Percentiles rank a stretch among this genome's conserved stretches.
phyloP scores from a whole-genome alignment of 2,797 vertebrate genomes.

The Pygocentrus nattereri region DNA sequence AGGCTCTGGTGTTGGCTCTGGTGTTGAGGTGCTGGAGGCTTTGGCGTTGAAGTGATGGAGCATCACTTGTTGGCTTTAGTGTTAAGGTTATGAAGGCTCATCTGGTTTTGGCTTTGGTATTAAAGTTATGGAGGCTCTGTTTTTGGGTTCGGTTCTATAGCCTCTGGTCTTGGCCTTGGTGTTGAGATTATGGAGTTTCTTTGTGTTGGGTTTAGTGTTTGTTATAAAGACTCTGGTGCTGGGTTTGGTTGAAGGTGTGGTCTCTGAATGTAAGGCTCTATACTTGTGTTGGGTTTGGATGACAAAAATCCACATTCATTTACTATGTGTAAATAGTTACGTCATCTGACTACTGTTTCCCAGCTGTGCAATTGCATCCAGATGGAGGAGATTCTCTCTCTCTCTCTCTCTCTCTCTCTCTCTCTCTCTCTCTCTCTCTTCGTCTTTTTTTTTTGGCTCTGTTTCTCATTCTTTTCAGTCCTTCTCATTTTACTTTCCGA shows the following conservation, averaged over 20 bases:
- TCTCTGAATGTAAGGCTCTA: background rate
- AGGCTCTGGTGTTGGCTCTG: background rate
- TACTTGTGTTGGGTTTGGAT: background rate
- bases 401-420: conserved; percentile 26
- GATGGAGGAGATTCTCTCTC: conserved; percentile 26
- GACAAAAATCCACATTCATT: conserved; percentile 38
- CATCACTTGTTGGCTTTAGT: background rate
- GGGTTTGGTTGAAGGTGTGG: background rate
- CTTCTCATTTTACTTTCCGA: background rate
- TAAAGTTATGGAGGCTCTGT: background rate
- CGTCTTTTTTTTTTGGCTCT: background rate
- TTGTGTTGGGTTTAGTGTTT: background rate
- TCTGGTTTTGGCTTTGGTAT: background rate
- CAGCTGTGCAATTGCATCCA: conserved; percentile 53
- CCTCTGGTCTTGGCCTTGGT: background rate
- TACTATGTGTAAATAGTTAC: conserved; percentile 55
- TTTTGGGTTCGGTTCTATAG: background rate
- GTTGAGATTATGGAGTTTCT: background rate
- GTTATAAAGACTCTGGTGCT: background rate
- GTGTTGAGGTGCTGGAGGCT: background rate
- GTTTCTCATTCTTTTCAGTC: background rate
- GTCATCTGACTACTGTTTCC: conserved; percentile 59
- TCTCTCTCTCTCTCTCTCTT: conserved; percentile 19
- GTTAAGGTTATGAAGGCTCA: background rate
- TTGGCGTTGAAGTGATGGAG: background rate